Evolutionary conservation across 2,797 vertebrate species (phyloP).

Genomic region (Coranthus polyacanthus): DNA sequence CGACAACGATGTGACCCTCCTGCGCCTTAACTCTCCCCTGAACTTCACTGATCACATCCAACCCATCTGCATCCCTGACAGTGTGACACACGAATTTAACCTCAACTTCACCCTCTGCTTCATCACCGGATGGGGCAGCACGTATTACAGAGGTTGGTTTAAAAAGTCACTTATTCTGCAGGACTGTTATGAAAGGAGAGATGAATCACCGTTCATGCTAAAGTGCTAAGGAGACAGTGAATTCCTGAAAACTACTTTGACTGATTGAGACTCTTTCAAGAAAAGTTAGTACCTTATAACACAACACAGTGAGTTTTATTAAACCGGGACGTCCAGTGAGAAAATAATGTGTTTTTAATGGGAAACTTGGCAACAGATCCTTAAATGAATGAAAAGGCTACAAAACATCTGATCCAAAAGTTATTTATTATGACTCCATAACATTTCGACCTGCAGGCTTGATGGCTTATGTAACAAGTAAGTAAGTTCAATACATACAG

Average conservation of each 20-base stretch:
- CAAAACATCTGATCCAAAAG: conserved; percentile 1
- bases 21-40: conserved; percentile 60
- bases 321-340: too few relatives aligned
- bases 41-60: conserved; percentile 59
- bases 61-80: conserved; percentile 56
- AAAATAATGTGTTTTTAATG: too few relatives aligned
- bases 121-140: conserved; percentile 75
- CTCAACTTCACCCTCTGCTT: conserved; percentile 73
- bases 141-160: conserved; percentile 55
- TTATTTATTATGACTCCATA: conserved; percentile 17
- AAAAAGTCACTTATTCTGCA: not conserved
- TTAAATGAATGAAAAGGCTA: not conserved
- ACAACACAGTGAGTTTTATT: too few relatives aligned
- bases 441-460: not conserved
- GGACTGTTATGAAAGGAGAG: not conserved
- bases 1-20: conserved; percentile 65
- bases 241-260: not conserved
- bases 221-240: not conserved
- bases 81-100: conserved; percentile 43
- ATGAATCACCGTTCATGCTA: not conserved
- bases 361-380: not conserved
- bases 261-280: not conserved
- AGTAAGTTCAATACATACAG: too few relatives aligned
- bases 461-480: too few relatives aligned
- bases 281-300: too few relatives aligned